Conservation (phyloP, 1,140 invertebrate species). For the Chionoecetes opilio region DNA sequence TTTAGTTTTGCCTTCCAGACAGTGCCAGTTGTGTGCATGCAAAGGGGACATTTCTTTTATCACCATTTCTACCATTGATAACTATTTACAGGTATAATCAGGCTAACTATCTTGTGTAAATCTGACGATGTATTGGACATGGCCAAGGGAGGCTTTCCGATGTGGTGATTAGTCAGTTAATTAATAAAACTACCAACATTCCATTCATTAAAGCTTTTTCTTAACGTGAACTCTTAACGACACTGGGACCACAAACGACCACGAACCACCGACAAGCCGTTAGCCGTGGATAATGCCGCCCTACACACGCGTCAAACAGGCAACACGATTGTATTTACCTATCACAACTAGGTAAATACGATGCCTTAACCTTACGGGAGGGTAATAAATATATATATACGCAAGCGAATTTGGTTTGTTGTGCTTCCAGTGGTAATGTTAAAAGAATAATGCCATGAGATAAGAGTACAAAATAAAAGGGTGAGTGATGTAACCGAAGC, state of each 20-base stretch:
- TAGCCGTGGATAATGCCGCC: not conserved
- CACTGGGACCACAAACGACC: constrained; percentile 8
- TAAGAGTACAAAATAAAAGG: not conserved
- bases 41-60: too few relatives aligned
- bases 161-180: constrained; percentile 54
- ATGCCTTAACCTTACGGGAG: not conserved
- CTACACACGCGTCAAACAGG: constrained; percentile 13
- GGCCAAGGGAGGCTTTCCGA: not conserved
- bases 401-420: constrained; percentile 36
- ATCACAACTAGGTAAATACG: too few relatives aligned
- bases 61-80: too few relatives aligned
- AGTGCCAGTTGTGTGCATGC: too few relatives aligned
- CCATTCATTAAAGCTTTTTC: constrained; percentile 60
- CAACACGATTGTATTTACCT: too few relatives aligned
- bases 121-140: too few relatives aligned
- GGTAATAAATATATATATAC: not conserved
- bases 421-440: not conserved
- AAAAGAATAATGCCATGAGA: not conserved
- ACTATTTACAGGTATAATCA: too few relatives aligned
- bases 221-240: constrained; percentile 34
- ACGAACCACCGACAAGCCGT: not conserved
- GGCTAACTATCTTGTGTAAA: too few relatives aligned
- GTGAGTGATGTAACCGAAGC: not conserved
- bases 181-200: constrained; percentile 60
- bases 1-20: too few relatives aligned